These are phyloP conservation scores for Ormyrus thymus DNA, from an alignment of 2,888 invertebrate genomes.

Conservation along the genomic window DNA sequence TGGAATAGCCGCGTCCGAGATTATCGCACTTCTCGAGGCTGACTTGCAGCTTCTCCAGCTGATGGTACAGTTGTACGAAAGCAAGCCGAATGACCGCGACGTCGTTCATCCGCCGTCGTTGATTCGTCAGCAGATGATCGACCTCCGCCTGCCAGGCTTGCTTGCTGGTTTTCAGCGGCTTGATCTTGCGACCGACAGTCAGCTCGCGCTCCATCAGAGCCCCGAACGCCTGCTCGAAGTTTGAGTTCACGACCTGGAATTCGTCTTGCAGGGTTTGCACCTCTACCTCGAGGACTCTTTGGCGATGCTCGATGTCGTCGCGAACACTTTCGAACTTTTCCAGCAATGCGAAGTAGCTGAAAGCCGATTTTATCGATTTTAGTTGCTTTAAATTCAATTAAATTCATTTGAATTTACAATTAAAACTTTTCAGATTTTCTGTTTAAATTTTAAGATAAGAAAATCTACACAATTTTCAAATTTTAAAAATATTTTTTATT, in stretches of 20 bases:
- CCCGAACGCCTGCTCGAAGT: constrained; percentile 47
- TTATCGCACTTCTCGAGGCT: constrained; percentile 48
- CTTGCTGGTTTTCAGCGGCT: neutral
- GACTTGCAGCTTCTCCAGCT: constrained; percentile 35
- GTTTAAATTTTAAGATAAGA: no score
- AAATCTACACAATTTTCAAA: neutral
- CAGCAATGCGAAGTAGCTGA: constrained; percentile 52
- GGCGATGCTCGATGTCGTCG: constrained; percentile 27
- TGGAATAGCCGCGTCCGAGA: constrained; percentile 57
- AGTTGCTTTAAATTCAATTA: neutral
- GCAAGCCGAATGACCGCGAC: constrained; percentile 53
- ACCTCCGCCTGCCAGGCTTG: constrained; percentile 15
- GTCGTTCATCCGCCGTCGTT: constrained; percentile 43
- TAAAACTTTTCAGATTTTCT: no score
- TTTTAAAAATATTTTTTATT: neutral
- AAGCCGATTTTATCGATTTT: neutral
- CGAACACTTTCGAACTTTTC: constrained; percentile 53
- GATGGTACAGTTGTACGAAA: constrained; percentile 53
- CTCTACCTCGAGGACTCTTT: constrained; percentile 9
- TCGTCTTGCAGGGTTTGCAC: constrained; percentile 20
- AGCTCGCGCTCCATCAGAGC: constrained; percentile 49
- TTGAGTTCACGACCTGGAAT: neutral
- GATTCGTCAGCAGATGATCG: constrained; percentile 50
- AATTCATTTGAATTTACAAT: neutral
- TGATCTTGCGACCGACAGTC: constrained; percentile 47